These are phyloP conservation scores for Erinaceus europaeus DNA, from an alignment of 2,113 vertebrate genomes.

Conservation along the genomic window DNA sequence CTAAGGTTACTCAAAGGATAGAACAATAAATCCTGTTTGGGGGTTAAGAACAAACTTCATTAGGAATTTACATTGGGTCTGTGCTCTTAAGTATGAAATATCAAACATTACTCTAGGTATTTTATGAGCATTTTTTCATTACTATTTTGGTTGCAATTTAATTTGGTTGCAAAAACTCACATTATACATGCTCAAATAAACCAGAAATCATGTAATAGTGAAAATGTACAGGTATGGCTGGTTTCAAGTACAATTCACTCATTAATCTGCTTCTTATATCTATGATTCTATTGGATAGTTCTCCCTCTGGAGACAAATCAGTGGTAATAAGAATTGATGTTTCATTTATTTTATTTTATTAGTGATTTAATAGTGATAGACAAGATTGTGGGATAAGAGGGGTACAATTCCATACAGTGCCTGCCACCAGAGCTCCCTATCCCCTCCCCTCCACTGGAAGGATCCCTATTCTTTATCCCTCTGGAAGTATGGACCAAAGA, in stretches of 20 bases:
- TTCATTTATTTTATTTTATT: no score
- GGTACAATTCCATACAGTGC: no score
- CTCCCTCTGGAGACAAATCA: background rate
- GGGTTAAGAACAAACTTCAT: background rate
- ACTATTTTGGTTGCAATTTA: conserved; percentile 21
- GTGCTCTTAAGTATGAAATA: background rate
- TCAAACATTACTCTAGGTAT: background rate
- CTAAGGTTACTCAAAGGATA: background rate
- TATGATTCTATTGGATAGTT: background rate
- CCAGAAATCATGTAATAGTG: background rate
- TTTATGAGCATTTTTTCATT: conserved; percentile 7
- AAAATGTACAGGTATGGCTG: background rate
- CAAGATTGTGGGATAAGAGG: no score
- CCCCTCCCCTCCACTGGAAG: no score
- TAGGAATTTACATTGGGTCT: background rate
- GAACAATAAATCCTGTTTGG: no score
- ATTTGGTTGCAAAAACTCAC: background rate
- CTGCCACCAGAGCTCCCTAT: no score
- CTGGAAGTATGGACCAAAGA: no score
- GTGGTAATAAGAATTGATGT: background rate
- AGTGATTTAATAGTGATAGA: no score
- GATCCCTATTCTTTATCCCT: no score
- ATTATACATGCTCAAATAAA: conserved; percentile 11
- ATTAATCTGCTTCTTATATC: background rate
- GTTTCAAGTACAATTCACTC: background rate